These are phyloP conservation scores for Martes flavigula DNA, from an alignment of 2,797 vertebrate genomes.

Conservation along the genomic window DNA sequence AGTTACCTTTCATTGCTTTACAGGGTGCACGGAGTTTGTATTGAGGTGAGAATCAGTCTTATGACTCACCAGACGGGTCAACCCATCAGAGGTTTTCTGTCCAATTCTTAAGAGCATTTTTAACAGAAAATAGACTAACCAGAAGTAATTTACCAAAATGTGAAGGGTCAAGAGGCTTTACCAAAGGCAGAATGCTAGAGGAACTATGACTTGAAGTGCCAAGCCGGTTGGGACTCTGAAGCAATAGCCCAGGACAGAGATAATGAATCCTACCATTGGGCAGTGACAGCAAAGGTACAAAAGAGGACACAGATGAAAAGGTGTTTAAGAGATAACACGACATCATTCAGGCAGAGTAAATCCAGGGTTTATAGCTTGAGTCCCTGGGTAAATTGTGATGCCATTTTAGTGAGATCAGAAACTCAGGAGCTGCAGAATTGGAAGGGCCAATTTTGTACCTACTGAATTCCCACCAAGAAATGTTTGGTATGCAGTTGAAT, in stretches of 20 bases:
- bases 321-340: not conserved
- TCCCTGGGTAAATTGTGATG: not conserved
- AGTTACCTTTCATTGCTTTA: not conserved
- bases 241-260: not conserved
- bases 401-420: not conserved
- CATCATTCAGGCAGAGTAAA: not conserved
- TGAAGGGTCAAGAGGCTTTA: not conserved
- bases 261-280: not conserved
- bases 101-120: not conserved
- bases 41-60: not conserved
- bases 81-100: not conserved
- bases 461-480: not conserved
- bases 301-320: not conserved
- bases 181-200: not conserved
- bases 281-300: not conserved
- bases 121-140: not conserved
- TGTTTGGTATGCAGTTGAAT: not conserved
- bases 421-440: not conserved
- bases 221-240: not conserved
- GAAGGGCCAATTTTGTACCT: not conserved
- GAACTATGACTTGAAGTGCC: not conserved
- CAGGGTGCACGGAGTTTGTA: not conserved
- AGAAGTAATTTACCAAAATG: not conserved
- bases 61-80: not conserved
- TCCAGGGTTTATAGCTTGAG: not conserved